Percentiles rank a stretch among this genome's conserved stretches.
Conservation (phyloP, 1,140 invertebrate species). For the Alviniconcha marisindica region DNA sequence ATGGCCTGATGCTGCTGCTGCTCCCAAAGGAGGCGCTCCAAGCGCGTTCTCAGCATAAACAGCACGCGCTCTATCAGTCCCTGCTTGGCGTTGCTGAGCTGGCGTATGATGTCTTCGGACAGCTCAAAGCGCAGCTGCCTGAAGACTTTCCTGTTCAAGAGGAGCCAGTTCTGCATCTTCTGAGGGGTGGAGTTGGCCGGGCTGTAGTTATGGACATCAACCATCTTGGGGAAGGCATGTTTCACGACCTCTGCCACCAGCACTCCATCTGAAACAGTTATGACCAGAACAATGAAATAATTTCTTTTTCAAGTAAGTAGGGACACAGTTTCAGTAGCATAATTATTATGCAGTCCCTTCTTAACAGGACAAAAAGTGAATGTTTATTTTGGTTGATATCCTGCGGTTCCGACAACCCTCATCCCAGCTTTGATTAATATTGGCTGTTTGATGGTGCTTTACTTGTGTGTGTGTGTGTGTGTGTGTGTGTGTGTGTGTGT, state of each 20-base stretch:
- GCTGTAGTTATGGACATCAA: constrained; percentile 73
- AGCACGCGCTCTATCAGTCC: constrained; percentile 67
- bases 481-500: background rate
- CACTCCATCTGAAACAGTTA: constrained; percentile 55
- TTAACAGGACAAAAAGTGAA: no score
- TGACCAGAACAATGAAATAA: no score
- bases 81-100: constrained; percentile 56
- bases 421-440: no score
- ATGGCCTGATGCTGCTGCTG: constrained; percentile 32
- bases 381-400: no score
- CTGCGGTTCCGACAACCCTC: no score
- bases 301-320: no score
- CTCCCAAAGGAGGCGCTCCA: constrained; percentile 51
- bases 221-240: constrained; percentile 65
- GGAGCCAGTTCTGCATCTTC: constrained; percentile 72
- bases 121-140: constrained; percentile 68
- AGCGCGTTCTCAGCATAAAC: constrained; percentile 61
- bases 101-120: constrained; percentile 66
- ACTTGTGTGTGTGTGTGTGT: background rate
- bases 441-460: no score
- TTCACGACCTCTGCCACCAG: constrained; percentile 70
- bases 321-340: no score
- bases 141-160: constrained; percentile 73
- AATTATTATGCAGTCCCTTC: no score
- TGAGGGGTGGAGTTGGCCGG: constrained; percentile 61